Evolutionary conservation across 1,140 invertebrate species (phyloP).

Genomic region (Plodia interpunctella): DNA sequence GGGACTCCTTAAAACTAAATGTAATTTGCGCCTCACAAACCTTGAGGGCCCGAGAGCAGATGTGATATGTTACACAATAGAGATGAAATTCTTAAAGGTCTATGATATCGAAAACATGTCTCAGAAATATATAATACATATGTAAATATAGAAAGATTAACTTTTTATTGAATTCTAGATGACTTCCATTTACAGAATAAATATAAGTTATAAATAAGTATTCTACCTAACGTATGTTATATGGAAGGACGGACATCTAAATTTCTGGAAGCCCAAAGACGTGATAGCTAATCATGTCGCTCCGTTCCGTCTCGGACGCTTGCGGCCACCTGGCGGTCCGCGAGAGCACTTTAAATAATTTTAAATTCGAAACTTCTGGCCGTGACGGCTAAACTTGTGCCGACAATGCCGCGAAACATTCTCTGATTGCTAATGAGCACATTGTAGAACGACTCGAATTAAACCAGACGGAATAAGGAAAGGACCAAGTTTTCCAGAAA

Average conservation of each 20-base stretch:
- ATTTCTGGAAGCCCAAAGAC: background rate
- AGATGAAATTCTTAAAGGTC: background rate
- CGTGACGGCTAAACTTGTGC: conserved; percentile 51
- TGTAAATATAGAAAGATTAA: too few relatives aligned
- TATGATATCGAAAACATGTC: too few relatives aligned
- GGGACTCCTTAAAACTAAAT: conserved; percentile 14
- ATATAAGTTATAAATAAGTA: too few relatives aligned
- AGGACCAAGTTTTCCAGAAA: conserved; percentile 27
- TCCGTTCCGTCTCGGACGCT: conserved; percentile 20
- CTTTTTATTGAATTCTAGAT: too few relatives aligned
- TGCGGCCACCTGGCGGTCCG: conserved; percentile 43
- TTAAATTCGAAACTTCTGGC: conserved; percentile 57
- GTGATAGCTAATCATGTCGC: conserved; percentile 1
- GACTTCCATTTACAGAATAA: too few relatives aligned
- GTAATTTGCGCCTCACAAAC: background rate
- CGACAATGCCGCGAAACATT: conserved; percentile 62
- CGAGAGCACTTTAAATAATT: conserved; percentile 56
- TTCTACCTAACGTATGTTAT: too few relatives aligned
- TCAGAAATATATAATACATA: too few relatives aligned
- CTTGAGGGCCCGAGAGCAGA: background rate
- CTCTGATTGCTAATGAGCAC: conserved; percentile 67
- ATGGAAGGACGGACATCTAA: too few relatives aligned
- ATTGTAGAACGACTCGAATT: conserved; percentile 57
- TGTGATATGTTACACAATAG: background rate
- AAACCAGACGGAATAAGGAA: conserved; percentile 54